Evolutionary conservation across 2,888 invertebrate genomes (phyloP).

Genomic region (Silvanus unidentatus): DNA sequence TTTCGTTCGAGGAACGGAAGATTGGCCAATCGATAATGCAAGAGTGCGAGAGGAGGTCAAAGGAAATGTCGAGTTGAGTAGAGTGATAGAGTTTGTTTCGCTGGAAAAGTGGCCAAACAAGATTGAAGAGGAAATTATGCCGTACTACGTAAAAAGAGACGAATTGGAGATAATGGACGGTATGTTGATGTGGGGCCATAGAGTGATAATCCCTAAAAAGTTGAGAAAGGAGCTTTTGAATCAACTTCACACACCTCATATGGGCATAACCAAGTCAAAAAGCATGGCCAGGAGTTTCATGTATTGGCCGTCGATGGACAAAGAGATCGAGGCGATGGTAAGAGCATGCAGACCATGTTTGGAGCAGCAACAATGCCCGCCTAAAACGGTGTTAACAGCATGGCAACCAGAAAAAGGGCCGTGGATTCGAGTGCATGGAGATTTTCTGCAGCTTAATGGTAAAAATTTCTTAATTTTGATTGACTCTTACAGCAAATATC

Average conservation of each 20-base stretch:
- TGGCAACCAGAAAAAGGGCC: background rate
- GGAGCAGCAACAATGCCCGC: background rate
- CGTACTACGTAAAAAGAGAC: slow-evolving; percentile 8
- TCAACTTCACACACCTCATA: slow-evolving; percentile 26
- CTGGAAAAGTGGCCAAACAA: slow-evolving; percentile 2
- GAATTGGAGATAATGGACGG: slow-evolving; percentile 8
- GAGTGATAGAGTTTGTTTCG: slow-evolving; percentile 1
- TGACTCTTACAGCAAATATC: slow-evolving; percentile 7
- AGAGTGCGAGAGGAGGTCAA: slow-evolving; percentile 8
- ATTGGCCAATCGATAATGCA: slow-evolving; percentile 10
- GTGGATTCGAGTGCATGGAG: background rate
- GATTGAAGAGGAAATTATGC: slow-evolving; percentile 1
- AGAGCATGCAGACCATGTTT: background rate
- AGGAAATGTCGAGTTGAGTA: slow-evolving; percentile 4
- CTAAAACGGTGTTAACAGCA: slow-evolving; percentile 1
- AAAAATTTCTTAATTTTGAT: slow-evolving; percentile 6
- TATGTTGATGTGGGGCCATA: slow-evolving; percentile 8
- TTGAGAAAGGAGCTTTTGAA: slow-evolving; percentile 17
- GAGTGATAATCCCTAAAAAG: slow-evolving; percentile 7
- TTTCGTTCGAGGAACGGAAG: background rate
- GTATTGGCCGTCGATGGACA: slow-evolving; percentile 26
- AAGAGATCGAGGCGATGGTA: slow-evolving; percentile 22
- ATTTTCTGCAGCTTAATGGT: background rate
- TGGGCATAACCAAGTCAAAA: slow-evolving; percentile 30
- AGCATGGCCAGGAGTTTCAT: slow-evolving; percentile 25